Base-by-base conservation (phyloP, 2,888 invertebrate genomes). In the Athrips mouffetella region DNA sequence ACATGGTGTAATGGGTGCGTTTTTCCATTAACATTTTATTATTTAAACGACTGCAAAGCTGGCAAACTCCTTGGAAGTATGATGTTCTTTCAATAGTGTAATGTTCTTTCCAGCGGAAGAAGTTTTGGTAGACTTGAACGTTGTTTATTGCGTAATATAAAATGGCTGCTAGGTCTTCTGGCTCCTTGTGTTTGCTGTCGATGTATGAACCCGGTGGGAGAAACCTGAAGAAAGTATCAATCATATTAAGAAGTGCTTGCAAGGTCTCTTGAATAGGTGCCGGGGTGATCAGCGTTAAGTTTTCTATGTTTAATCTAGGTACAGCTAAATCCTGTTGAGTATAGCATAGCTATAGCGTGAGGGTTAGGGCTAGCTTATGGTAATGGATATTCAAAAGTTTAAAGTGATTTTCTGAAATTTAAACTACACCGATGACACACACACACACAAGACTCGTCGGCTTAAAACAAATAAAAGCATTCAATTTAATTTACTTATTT, bases 151-250 rank as follows among this genome's bases (percentile, higher is more conserved):
- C 61, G 40, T 76, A 72, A 2, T 65, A 57, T 0, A 85, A 49
- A 1, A 66, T 54, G 0, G 69, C 65, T 0, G 75, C 76, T 0
- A 84, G 50, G 15, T 60, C 60, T 1, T 76, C 69, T 0, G 65
- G 55, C 0, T 58, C 49, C 2, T 51, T 57, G 3, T 53, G 49
- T 0, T 57, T 56, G 1, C 65, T 70, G 44, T 78, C 67, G 3
- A 85, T 67, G 52, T 82, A 86, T 0, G 86, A 85, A 1, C 73
- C 73, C 0, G 68, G 60, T 3, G 85, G 86, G 0, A 86, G 72
- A 44, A 83, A 86, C 25, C 86, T 86, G 74, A 0, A 67, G 69
- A 37, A 20, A 37, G n/a, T 21, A 1, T 21, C 21, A 6, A 6
- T 8, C 4, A 2, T 3, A 16, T 20, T 21, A 2, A 18, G n/a